Conservation (phyloP, 2,888 invertebrate genomes). For the Cantharis lateralis region DNA sequence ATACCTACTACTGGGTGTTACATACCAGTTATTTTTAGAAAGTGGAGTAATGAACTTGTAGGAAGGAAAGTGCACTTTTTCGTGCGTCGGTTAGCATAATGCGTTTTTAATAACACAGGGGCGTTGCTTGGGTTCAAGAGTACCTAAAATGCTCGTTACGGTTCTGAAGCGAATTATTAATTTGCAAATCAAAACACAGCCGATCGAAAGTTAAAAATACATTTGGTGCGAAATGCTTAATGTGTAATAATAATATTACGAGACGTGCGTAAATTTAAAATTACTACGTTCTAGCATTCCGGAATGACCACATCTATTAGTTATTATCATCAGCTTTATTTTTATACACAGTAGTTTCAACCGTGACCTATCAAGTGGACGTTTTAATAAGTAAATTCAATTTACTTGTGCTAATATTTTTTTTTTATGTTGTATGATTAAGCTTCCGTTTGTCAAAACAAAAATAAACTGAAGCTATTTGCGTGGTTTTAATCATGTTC, state of each 20-base stretch:
- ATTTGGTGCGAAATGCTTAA: not conserved
- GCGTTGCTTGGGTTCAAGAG: not conserved
- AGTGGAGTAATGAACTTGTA: not conserved
- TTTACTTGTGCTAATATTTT: not conserved
- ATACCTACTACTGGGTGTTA: not conserved
- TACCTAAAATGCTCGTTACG: not conserved
- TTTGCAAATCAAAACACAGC: not conserved
- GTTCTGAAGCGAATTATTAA: not conserved
- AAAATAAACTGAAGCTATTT: not conserved
- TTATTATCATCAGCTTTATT: conserved; percentile 14
- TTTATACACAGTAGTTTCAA: not conserved
- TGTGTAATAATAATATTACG: not conserved
- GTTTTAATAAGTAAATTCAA: not conserved
- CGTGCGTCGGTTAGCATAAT: not conserved
- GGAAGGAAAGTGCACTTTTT: not conserved
- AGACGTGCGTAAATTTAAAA: not conserved
- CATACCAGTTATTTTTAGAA: not conserved
- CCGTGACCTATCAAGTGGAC: conserved; percentile 9
- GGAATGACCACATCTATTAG: conserved; percentile 7
- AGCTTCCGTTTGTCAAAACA: not conserved
- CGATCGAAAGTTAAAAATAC: not conserved
- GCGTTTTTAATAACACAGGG: not conserved
- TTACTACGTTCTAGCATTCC: conserved; percentile 2
- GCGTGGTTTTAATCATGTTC: not conserved
- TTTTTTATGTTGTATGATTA: not conserved